Evolutionary conservation across 2,888 invertebrate species (phyloP), one percentile per base, ranked within the genome.

Genomic region (Seira musarum): DNA sequence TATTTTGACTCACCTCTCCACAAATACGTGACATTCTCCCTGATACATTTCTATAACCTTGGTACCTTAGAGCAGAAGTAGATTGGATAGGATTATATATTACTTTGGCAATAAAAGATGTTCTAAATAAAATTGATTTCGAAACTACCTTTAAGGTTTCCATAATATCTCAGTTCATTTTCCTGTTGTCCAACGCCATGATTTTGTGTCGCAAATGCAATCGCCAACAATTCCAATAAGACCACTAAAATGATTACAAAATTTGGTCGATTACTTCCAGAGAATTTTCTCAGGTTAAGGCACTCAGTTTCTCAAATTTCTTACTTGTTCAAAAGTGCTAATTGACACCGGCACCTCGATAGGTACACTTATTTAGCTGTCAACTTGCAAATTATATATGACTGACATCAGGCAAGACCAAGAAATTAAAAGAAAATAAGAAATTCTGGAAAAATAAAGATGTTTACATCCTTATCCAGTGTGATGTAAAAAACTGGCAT

Each of bases 11-110:
- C 71, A 78, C 78, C 78, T 72, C 8, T 68, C 72, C 0, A 53
- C 13, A 63, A 78, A 78, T 61, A 71, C 25, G 19, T 78, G 78
- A 21, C 78, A 78, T 24, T 78, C 78, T 17, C 46, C 40, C n/a
- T 57, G 24, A 53, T 72, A 63, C 72, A 78, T 78, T 46, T 78
- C 78, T 21, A 78, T 49, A 13, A 78, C 40, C 49, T 57, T 78
- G 2, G 61, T 10, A 19, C 25, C 78, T 78, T 24, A 0, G 25
- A 25, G 30, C 3, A 30, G 22, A 25, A 15, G 49, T 19, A 25
- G 49, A 69, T 25, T 5, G 40, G 49, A 61, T 64, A 21, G n/a
- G 46, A 24, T 1, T 17, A 57, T 25, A n/a, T 57, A 24, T 57
- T 57, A 17, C 46, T 17, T 35, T n/a, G 17, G 2, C 35, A 3